These are phyloP conservation scores for Chymomyza caudatula DNA, from an alignment of 2,888 invertebrate genomes.

Conservation along the genomic window DNA sequence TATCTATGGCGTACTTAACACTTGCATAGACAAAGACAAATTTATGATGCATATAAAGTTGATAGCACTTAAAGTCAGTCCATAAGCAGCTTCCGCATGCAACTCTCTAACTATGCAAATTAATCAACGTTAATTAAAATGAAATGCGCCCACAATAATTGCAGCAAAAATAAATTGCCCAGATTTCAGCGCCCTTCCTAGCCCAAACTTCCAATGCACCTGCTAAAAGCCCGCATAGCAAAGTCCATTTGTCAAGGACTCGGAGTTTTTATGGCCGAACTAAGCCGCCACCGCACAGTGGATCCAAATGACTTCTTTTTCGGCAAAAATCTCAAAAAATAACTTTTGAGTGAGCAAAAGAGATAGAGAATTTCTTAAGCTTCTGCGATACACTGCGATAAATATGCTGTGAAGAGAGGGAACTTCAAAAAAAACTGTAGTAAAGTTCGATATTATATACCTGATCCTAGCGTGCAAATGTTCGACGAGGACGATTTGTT, in stretches of 20 bases:
- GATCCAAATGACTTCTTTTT: no score
- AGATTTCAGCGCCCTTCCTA: neutral
- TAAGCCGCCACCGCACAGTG: no score
- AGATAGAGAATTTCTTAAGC: no score
- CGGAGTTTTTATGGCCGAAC: slow-evolving; percentile 2
- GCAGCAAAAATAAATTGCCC: neutral
- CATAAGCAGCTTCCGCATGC: slow-evolving; percentile 49
- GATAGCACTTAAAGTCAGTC: slow-evolving; percentile 38
- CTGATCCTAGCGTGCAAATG: no score
- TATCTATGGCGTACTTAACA: slow-evolving; percentile 50
- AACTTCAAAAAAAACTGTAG: no score
- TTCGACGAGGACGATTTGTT: no score
- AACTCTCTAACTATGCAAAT: slow-evolving; percentile 39
- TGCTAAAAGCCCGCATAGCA: neutral
- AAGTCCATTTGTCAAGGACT: slow-evolving; percentile 1
- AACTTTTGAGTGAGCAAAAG: no score
- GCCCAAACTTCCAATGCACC: neutral
- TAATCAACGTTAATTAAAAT: slow-evolving; percentile 55
- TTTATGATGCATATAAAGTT: slow-evolving; percentile 59
- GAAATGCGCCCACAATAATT: slow-evolving; percentile 17
- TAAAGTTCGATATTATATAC: no score
- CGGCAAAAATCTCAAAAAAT: no score
- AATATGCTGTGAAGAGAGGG: no score
- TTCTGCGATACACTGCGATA: no score
- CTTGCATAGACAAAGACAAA: slow-evolving; percentile 16